A percentile compares a stretch with the other conserved stretches of the same genome.
Evolutionary conservation across 2,888 invertebrate species (phyloP).

Genomic region (Xestia sexstrigata): DNA sequence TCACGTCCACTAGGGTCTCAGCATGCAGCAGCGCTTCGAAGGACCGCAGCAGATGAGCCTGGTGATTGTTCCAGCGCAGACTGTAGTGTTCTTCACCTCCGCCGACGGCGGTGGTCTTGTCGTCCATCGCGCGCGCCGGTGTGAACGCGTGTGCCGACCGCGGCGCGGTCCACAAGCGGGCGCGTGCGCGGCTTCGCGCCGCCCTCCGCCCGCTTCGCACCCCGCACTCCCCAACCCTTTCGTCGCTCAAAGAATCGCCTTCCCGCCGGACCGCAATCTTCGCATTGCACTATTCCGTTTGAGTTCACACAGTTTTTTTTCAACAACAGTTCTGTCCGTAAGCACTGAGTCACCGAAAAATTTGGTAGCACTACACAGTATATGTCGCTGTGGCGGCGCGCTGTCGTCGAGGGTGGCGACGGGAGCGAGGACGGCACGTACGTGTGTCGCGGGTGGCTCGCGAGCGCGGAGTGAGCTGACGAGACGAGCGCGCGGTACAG

Average conservation of each 20-base stretch:
- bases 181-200: constrained; percentile 86
- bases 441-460: constrained; percentile 83
- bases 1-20: constrained; percentile 97
- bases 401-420: constrained; percentile 71
- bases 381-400: constrained; percentile 68
- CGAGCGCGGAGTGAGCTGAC: constrained; percentile 80
- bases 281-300: constrained; percentile 79
- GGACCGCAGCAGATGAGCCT: constrained; percentile 95
- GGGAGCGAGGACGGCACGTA: constrained; percentile 74
- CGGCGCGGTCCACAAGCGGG: constrained; percentile 76
- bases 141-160: constrained; percentile 81
- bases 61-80: constrained; percentile 98
- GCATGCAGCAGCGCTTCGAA: constrained; percentile 97
- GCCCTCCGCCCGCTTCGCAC: constrained; percentile 85
- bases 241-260: constrained; percentile 83
- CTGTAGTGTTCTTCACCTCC: constrained; percentile 95
- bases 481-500: constrained; percentile 79
- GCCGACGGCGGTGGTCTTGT: constrained; percentile 84
- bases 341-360: constrained; percentile 77
- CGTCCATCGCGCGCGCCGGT: constrained; percentile 87
- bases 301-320: constrained; percentile 67
- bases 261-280: constrained; percentile 81
- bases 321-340: constrained; percentile 64
- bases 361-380: constrained; percentile 79
- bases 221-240: constrained; percentile 87